Evolutionary conservation across 2,797 vertebrate genomes (phyloP).

Genomic region (Triplophysa bombifrons): DNA sequence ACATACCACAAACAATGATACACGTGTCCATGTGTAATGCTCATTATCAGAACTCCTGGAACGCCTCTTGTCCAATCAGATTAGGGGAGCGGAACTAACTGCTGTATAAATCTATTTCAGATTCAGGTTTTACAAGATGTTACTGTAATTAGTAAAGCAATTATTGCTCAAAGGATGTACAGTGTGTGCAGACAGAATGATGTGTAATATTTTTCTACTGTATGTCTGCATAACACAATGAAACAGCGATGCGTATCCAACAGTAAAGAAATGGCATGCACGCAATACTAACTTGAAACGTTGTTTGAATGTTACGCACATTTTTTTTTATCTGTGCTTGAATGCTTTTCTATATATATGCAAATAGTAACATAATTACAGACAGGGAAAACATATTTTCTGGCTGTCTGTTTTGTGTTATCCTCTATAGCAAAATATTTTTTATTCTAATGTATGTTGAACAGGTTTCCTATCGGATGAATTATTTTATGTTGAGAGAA

Average conservation of each 20-base stretch:
- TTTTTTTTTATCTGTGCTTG: conserved; percentile 45
- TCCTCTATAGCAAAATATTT: conserved; percentile 39
- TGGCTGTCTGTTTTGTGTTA: conserved; percentile 37
- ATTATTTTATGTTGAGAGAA: too few species aligned
- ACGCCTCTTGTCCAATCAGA: background rate
- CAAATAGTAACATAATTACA: conserved; percentile 62
- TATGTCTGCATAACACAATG: background rate
- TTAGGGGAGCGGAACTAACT: conserved; percentile 5
- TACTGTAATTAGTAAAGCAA: conserved; percentile 28
- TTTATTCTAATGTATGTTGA: background rate
- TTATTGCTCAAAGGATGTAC: conserved; percentile 15
- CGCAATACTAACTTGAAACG: background rate
- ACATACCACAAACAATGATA: background rate
- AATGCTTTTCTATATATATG: conserved; percentile 59
- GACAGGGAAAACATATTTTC: conserved; percentile 42
- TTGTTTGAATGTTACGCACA: conserved; percentile 32
- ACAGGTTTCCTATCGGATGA: too few species aligned
- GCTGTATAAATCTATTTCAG: conserved; percentile 16
- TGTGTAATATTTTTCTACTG: background rate
- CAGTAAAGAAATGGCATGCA: background rate
- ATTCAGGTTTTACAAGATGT: conserved; percentile 20
- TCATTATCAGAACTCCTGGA: background rate
- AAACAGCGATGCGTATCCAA: background rate
- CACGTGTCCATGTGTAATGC: background rate
- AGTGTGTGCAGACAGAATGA: background rate